Evolutionary conservation across 2,888 invertebrate species (phyloP).

Genomic region (Malthinus seriepunctatus): DNA sequence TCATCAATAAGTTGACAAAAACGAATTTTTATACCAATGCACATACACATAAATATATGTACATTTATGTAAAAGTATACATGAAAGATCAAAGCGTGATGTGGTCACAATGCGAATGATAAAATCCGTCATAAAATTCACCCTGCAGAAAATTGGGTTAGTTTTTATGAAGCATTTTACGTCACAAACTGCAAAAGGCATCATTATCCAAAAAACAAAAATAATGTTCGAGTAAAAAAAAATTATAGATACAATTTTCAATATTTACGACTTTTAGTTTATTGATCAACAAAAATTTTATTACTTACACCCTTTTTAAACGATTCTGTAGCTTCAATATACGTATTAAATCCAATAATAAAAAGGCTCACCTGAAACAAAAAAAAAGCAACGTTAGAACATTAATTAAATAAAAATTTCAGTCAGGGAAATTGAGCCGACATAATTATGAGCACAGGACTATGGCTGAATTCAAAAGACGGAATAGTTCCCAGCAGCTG

Average conservation of each 20-base stretch:
- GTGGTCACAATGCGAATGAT: conserved; percentile 18
- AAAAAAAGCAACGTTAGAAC: conserved; percentile 3
- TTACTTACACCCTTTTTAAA: conserved; percentile 14
- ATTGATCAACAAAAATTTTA: conserved; percentile 6
- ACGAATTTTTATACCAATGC: not conserved
- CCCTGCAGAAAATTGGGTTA: conserved; percentile 26
- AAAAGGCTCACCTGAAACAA: conserved; percentile 19
- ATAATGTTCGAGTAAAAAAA: conserved; percentile 15
- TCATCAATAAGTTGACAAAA: too few species aligned
- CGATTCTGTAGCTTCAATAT: conserved; percentile 3
- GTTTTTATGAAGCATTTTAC: conserved; percentile 22
- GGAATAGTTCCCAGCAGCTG: too few species aligned
- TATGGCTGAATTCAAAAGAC: too few species aligned
- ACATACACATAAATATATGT: not conserved
- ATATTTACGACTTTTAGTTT: conserved; percentile 20
- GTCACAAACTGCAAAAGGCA: conserved; percentile 17
- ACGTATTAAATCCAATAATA: conserved; percentile 1
- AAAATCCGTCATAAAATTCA: conserved; percentile 22
- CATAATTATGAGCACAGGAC: too few species aligned
- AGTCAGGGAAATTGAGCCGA: not conserved
- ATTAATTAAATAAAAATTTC: not conserved
- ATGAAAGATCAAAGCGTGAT: conserved; percentile 16
- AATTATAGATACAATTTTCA: conserved; percentile 17
- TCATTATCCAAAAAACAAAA: conserved; percentile 18
- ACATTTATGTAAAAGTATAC: conserved; percentile 4